phyloP scores from a whole-genome alignment of 1,140 invertebrate genomes.

The Pogonus chalceus region DNA sequence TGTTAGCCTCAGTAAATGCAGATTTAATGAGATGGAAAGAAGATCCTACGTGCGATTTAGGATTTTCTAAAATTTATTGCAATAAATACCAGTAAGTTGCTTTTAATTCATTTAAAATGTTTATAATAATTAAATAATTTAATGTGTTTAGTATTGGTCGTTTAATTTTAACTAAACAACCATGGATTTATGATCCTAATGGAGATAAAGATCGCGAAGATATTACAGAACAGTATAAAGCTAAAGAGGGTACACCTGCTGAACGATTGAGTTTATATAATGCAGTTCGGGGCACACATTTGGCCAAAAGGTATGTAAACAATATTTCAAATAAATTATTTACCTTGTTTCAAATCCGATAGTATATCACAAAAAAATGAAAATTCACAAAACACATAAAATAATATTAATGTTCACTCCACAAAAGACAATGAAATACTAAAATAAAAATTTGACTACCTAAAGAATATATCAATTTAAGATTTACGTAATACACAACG shows the following conservation, averaged over 20 bases:
- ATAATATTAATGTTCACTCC: background rate
- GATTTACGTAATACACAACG: too few relatives aligned
- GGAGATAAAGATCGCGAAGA: slow-evolving; percentile 59
- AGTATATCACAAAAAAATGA: background rate
- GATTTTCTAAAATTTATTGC: slow-evolving; percentile 52
- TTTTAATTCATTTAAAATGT: background rate
- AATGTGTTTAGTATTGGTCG: slow-evolving; percentile 54
- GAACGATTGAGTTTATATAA: slow-evolving; percentile 59
- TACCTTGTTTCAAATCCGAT: background rate
- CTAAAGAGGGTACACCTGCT: slow-evolving; percentile 54
- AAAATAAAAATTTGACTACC: too few relatives aligned
- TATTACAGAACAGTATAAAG: slow-evolving; percentile 63
- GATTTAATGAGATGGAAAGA: slow-evolving; percentile 52
- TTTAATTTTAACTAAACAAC: slow-evolving; percentile 65
- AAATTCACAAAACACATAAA: background rate
- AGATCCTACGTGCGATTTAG: slow-evolving; percentile 43
- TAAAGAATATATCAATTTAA: too few relatives aligned
- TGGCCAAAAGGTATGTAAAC: slow-evolving; percentile 44
- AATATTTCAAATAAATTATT: background rate
- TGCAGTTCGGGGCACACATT: slow-evolving; percentile 50
- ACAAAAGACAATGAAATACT: too few relatives aligned
- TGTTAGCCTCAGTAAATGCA: slow-evolving; percentile 53
- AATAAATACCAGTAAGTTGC: slow-evolving; percentile 54
- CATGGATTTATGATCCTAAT: slow-evolving; percentile 56
- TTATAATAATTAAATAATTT: background rate